Conservation (phyloP, 1,140 invertebrate species). For the Vanessa tameamea region DNA sequence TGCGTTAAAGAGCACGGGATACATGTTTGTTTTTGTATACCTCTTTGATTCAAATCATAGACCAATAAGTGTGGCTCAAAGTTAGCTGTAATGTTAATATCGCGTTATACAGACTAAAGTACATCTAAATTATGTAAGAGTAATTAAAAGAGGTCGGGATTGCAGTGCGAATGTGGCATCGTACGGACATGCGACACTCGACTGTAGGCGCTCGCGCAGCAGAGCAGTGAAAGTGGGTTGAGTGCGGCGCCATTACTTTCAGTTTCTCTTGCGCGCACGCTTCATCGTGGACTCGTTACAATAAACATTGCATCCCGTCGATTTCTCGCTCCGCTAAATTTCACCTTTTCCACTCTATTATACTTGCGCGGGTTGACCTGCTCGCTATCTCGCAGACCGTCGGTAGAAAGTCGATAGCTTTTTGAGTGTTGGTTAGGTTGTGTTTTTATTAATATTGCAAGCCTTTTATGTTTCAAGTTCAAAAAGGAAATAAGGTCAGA, state of each 20-base stretch:
- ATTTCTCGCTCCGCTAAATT: constrained; percentile 79
- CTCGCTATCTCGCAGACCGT: constrained; percentile 40
- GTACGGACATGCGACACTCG: neutral
- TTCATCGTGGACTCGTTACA: constrained; percentile 72
- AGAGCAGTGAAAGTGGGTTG: constrained; percentile 78
- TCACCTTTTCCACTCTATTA: constrained; percentile 76
- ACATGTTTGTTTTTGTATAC: too few species aligned
- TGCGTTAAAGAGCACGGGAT: too few species aligned
- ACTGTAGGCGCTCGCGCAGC: constrained; percentile 46
- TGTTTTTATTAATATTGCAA: neutral
- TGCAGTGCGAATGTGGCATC: neutral
- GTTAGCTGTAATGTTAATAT: too few species aligned
- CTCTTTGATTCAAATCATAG: too few species aligned
- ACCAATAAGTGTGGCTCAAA: too few species aligned
- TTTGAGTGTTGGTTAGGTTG: neutral
- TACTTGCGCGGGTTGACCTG: constrained; percentile 57
- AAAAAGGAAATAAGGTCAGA: too few species aligned
- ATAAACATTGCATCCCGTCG: constrained; percentile 78
- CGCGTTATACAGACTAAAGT: too few species aligned
- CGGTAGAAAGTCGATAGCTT: constrained; percentile 56
- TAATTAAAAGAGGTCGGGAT: neutral
- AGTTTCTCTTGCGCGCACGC: constrained; percentile 76
- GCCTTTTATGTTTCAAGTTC: neutral
- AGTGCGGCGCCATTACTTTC: constrained; percentile 76
- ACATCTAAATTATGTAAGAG: neutral